phyloP scores from a whole-genome alignment of 2,797 vertebrate species.

The Characodon lateralis region DNA sequence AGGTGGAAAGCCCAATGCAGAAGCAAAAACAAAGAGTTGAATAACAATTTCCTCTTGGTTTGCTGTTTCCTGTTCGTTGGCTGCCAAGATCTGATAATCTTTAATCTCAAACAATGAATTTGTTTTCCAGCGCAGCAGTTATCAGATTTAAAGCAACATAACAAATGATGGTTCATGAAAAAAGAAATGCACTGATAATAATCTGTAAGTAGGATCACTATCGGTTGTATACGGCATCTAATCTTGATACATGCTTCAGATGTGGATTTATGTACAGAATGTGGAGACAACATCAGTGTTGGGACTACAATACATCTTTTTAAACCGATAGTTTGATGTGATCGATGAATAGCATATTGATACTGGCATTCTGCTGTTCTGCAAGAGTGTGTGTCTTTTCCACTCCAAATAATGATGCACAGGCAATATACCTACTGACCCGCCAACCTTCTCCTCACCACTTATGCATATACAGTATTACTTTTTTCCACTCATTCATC shows the following conservation, averaged over 20 bases:
- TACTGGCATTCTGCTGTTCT: conserved; percentile 36
- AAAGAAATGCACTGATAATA: conserved; percentile 36
- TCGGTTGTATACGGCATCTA: conserved; percentile 30
- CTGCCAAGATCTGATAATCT: conserved; percentile 49
- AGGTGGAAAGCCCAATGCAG: conserved; percentile 16
- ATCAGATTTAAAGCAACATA: conserved; percentile 51
- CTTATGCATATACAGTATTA: conserved; percentile 2
- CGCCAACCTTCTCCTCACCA: conserved; percentile 21
- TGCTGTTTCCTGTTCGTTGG: conserved; percentile 32
- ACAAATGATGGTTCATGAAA: conserved; percentile 44
- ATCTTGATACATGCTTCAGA: conserved; percentile 47
- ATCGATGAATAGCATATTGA: conserved; percentile 72
- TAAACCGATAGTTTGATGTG: conserved; percentile 63
- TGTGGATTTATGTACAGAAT: conserved; percentile 20
- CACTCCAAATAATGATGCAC: conserved; percentile 44
- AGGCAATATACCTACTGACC: conserved; percentile 46
- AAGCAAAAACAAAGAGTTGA: conserved; percentile 10
- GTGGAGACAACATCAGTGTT: conserved; percentile 30
- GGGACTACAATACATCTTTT: conserved; percentile 53
- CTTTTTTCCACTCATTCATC: conserved; percentile 19
- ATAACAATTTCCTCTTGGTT: conserved; percentile 52
- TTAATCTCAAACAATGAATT: conserved; percentile 50
- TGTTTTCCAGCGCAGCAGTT: conserved; percentile 38
- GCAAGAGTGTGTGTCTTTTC: conserved; percentile 8
- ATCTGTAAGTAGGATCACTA: conserved; percentile 51